These are phyloP conservation scores for Apamea anceps DNA, from an alignment of 2,888 invertebrate genomes.

Conservation along the genomic window DNA sequence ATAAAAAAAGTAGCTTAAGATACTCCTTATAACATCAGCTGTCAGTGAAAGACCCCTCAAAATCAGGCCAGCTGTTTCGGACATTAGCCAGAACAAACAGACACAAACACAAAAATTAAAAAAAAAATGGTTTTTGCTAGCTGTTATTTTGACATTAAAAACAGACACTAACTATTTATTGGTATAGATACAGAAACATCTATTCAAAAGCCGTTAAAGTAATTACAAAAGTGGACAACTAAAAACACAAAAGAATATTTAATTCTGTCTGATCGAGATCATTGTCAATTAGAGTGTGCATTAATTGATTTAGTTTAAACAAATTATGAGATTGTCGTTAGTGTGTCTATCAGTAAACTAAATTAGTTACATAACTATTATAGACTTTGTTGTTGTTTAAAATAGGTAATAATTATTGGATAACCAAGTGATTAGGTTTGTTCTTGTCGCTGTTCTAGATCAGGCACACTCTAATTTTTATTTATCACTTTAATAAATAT, in stretches of 20 bases:
- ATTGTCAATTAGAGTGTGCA: background rate
- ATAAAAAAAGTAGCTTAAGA: too few relatives aligned
- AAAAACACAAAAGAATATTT: background rate
- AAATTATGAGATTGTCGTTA: conserved; percentile 6
- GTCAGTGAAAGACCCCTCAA: too few relatives aligned
- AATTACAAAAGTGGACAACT: background rate
- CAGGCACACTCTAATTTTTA: background rate
- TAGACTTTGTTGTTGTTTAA: background rate
- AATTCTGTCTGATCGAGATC: conserved; percentile 2
- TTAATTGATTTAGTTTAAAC: conserved; percentile 21
- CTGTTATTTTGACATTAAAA: too few relatives aligned
- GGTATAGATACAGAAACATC: background rate
- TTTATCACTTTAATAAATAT: too few relatives aligned
- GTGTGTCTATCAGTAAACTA: conserved; percentile 9
- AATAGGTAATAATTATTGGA: conserved; percentile 7
- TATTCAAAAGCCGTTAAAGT: background rate
- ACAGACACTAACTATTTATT: too few relatives aligned
- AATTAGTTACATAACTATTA: conserved; percentile 7
- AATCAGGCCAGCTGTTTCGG: too few relatives aligned
- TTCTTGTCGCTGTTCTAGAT: background rate
- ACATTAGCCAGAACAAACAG: too few relatives aligned
- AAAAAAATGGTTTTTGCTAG: too few relatives aligned
- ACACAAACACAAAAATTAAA: too few relatives aligned
- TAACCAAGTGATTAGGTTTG: background rate
- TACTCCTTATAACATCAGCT: too few relatives aligned